These are phyloP conservation scores for Oryzaephilus surinamensis DNA, from an alignment of 1,140 invertebrate genomes.

Conservation along the genomic window DNA sequence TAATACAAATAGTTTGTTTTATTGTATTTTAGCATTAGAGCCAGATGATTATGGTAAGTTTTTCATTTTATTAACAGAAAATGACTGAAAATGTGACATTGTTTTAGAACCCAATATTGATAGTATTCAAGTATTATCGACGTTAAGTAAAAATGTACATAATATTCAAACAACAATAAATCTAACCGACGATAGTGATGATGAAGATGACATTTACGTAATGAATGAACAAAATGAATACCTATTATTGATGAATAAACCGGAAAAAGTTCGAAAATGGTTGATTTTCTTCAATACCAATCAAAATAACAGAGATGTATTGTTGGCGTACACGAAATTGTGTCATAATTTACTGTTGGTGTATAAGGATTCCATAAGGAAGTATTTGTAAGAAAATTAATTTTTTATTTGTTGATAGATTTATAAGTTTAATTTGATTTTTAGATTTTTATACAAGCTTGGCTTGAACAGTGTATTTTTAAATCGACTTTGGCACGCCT, in stretches of 20 bases:
- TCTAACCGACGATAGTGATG: constrained; percentile 26
- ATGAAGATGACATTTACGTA: constrained; percentile 24
- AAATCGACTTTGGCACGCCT: constrained; percentile 57
- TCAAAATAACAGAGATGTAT: constrained; percentile 24
- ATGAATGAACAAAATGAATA: constrained; percentile 24
- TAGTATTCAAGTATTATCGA: constrained; percentile 27
- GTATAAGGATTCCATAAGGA: constrained; percentile 33
- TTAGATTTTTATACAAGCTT: constrained; percentile 72
- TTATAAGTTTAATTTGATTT: constrained; percentile 2
- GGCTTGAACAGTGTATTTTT: constrained; percentile 77
- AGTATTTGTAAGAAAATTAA: constrained; percentile 37
- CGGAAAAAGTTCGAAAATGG: constrained; percentile 28
- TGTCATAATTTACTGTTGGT: constrained; percentile 33
- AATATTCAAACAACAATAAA: constrained; percentile 15
- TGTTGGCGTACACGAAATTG: constrained; percentile 26
- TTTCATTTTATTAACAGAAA: background rate
- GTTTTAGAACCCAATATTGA: constrained; percentile 27
- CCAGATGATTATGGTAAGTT: constrained; percentile 50
- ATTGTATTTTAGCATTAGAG: constrained; percentile 56
- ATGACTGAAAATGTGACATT: constrained; percentile 1
- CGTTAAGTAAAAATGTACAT: constrained; percentile 24
- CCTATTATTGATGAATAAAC: constrained; percentile 28
- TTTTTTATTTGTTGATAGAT: constrained; percentile 3
- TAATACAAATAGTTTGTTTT: constrained; percentile 40
- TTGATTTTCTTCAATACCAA: constrained; percentile 27